These are phyloP conservation scores for Burhinus bistriatus DNA, from an alignment of 2,113 vertebrate species.

Conservation along the genomic window DNA sequence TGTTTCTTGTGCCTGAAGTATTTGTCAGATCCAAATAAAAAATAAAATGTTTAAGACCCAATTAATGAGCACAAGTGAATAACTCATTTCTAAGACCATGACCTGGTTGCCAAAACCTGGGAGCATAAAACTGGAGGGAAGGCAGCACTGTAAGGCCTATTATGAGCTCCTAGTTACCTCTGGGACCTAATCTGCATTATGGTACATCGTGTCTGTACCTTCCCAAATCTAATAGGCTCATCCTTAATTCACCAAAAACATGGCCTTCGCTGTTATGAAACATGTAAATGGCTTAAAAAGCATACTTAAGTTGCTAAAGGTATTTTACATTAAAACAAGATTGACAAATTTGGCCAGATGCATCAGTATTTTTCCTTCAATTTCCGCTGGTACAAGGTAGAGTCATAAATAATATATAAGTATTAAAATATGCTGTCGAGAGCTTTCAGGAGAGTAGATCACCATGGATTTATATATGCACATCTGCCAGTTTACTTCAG, in stretches of 20 bases:
- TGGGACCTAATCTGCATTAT: background rate
- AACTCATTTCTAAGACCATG: background rate
- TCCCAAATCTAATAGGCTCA: background rate
- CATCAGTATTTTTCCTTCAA: background rate
- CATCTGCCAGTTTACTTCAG: conserved; percentile 5
- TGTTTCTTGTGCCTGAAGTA: background rate
- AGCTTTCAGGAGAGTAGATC: background rate
- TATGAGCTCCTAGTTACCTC: background rate
- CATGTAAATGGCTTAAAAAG: background rate
- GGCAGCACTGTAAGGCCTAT: background rate
- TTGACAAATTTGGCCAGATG: background rate
- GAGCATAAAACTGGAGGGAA: background rate
- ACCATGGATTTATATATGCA: background rate
- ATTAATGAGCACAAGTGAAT: background rate
- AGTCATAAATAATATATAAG: conserved; percentile 27
- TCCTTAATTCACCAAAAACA: background rate
- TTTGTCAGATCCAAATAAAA: background rate
- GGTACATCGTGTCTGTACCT: background rate
- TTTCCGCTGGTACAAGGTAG: background rate
- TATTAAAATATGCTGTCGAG: background rate
- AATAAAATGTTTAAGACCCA: background rate
- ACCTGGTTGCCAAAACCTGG: background rate
- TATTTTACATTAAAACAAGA: background rate
- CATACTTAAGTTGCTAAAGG: background rate
- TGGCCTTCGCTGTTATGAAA: background rate